Conservation (phyloP, 2,888 invertebrate genomes). For the Synergus laeviventris region DNA sequence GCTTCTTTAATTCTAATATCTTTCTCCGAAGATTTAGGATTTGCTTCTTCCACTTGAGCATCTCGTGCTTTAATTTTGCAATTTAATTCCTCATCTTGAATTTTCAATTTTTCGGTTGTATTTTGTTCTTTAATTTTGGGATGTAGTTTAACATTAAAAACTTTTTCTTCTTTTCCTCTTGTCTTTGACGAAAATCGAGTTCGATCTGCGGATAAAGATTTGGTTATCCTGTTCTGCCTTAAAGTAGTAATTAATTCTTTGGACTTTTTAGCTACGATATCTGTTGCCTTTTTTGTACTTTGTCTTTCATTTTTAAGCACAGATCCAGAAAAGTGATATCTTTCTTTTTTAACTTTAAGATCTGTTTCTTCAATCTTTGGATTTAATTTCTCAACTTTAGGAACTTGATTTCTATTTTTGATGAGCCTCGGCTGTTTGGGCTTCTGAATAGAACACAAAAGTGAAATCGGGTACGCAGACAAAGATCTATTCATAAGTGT, state of each 20-base stretch:
- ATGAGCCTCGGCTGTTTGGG: too few relatives aligned
- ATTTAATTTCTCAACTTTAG: background rate
- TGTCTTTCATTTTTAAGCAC: background rate
- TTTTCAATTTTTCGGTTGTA: background rate
- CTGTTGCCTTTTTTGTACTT: background rate
- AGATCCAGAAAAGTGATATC: background rate
- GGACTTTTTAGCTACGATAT: background rate
- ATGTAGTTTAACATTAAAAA: background rate
- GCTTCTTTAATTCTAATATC: background rate
- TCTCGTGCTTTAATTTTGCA: background rate
- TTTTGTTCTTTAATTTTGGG: background rate
- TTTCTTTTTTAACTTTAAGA: background rate
- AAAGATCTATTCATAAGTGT: background rate
- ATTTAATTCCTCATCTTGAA: background rate
- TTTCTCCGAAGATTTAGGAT: background rate
- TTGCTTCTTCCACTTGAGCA: background rate
- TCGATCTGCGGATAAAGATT: conserved; percentile 22
- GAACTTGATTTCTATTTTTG: background rate
- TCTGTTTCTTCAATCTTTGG: background rate
- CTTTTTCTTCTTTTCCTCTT: background rate
- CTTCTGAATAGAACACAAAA: background rate
- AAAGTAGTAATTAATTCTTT: background rate
- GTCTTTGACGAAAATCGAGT: background rate
- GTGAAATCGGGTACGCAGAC: background rate
- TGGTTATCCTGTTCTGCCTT: background rate